Conservation (phyloP, 2,797 vertebrate genomes). For the Danio aesculapii region DNA sequence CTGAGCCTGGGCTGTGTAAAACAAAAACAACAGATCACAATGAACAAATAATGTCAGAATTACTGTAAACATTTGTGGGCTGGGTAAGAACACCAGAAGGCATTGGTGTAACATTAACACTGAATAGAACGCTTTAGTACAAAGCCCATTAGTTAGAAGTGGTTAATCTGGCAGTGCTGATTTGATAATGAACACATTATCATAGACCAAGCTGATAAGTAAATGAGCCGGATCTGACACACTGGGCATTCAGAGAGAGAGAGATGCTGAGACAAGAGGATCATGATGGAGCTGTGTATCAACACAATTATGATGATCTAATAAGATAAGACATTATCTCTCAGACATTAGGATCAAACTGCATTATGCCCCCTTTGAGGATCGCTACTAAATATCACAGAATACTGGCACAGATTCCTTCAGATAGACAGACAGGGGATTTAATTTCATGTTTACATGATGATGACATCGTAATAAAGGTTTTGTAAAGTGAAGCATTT, state of each 20-base stretch:
- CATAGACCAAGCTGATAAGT: constrained; percentile 40
- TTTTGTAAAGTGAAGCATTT: too few relatives aligned
- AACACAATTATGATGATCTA: constrained; percentile 45
- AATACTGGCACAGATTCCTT: neutral
- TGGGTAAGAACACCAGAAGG: constrained; percentile 7
- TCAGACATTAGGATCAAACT: constrained; percentile 41
- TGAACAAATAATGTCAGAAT: neutral
- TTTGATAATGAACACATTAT: constrained; percentile 46
- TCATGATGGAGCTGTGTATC: constrained; percentile 34
- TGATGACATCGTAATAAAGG: neutral
- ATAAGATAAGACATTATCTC: constrained; percentile 47
- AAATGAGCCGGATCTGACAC: constrained; percentile 34
- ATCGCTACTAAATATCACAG: neutral
- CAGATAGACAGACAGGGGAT: constrained; percentile 3
- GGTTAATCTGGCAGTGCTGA: constrained; percentile 39
- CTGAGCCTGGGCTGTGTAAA: neutral
- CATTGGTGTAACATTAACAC: constrained; percentile 4
- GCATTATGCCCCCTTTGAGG: constrained; percentile 24
- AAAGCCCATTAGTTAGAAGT: constrained; percentile 38
- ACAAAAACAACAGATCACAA: neutral
- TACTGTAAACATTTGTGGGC: neutral
- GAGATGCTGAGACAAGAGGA: constrained; percentile 36
- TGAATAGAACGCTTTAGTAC: constrained; percentile 11
- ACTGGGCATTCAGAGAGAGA: constrained; percentile 28
- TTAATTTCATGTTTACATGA: constrained; percentile 17